phyloP scores from a whole-genome alignment of 2,797 vertebrate genomes.

The Crax fasciolata region DNA sequence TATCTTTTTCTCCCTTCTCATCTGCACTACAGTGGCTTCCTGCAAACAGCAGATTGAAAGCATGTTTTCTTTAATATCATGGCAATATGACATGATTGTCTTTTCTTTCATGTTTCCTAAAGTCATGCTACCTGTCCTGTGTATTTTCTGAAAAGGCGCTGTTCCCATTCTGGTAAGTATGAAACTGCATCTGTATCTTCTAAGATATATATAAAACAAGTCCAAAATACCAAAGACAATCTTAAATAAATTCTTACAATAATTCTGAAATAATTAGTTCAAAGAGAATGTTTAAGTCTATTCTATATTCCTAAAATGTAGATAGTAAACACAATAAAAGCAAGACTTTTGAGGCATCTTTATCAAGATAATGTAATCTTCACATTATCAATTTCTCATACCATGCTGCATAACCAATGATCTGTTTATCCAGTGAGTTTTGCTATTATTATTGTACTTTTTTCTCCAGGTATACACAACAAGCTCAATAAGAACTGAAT shows the following conservation, averaged over 20 bases:
- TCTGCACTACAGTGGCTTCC: background rate
- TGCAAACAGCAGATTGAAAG: background rate
- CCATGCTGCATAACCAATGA: background rate
- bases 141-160: background rate
- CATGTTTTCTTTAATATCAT: background rate
- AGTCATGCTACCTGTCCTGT: background rate
- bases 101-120: background rate
- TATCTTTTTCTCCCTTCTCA: background rate
- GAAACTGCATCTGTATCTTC: background rate
- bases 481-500: background rate
- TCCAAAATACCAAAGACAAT: background rate
- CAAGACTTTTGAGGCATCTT: background rate
- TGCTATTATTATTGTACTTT: background rate
- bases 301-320: background rate
- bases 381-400: background rate
- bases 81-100: background rate
- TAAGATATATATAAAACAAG: background rate
- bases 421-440: background rate
- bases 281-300: background rate
- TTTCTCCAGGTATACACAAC: background rate
- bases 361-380: background rate
- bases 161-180: background rate
- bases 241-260: background rate
- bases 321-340: background rate
- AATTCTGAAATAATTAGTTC: background rate